Percentiles rank a stretch among this genome's conserved stretches.
These are phyloP conservation scores for Agrilus cyanescens DNA, from an alignment of 2,888 invertebrate species.

Conservation along the genomic window DNA sequence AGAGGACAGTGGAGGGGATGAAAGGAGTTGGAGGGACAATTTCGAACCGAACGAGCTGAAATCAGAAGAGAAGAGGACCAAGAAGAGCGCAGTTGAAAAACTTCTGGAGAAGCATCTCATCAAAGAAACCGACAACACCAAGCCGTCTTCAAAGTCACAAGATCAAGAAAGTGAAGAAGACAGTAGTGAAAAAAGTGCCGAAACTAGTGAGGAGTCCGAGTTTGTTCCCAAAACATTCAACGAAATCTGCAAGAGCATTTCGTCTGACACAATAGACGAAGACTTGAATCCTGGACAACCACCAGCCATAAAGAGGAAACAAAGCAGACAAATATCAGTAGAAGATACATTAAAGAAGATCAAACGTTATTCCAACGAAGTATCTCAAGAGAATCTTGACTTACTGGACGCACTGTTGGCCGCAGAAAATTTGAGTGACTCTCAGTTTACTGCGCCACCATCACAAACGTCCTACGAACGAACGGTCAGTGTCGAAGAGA, in stretches of 20 bases:
- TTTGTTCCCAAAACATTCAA: slow-evolving; percentile 15
- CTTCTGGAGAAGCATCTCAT: slow-evolving; percentile 65
- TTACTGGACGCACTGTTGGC: slow-evolving; percentile 42
- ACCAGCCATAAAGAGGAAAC: slow-evolving; percentile 31
- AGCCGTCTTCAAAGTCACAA: slow-evolving; percentile 13
- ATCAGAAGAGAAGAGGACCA: slow-evolving; percentile 36
- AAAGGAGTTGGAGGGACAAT: slow-evolving; percentile 49
- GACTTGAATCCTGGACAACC: slow-evolving; percentile 43
- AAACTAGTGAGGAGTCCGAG: neutral
- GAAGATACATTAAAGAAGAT: slow-evolving; percentile 31
- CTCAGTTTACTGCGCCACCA: too few relatives aligned
- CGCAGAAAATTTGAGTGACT: slow-evolving; percentile 34
- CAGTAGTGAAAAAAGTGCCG: slow-evolving; percentile 14
- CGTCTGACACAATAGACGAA: slow-evolving; percentile 39
- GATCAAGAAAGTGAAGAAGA: slow-evolving; percentile 15
- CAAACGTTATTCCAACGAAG: slow-evolving; percentile 44
- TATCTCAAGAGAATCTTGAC: slow-evolving; percentile 44
- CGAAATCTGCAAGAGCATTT: slow-evolving; percentile 43
- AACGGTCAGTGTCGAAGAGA: slow-evolving; percentile 18
- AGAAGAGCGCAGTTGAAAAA: slow-evolving; percentile 49
- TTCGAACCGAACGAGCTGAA: slow-evolving; percentile 27
- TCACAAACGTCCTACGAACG: slow-evolving; percentile 1
- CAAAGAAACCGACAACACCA: slow-evolving; percentile 42
- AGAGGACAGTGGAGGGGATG: slow-evolving; percentile 13
- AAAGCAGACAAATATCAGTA: slow-evolving; percentile 27